Evolutionary conservation across 1,140 invertebrate genomes (phyloP).

Genomic region (Drosophila varians): DNA sequence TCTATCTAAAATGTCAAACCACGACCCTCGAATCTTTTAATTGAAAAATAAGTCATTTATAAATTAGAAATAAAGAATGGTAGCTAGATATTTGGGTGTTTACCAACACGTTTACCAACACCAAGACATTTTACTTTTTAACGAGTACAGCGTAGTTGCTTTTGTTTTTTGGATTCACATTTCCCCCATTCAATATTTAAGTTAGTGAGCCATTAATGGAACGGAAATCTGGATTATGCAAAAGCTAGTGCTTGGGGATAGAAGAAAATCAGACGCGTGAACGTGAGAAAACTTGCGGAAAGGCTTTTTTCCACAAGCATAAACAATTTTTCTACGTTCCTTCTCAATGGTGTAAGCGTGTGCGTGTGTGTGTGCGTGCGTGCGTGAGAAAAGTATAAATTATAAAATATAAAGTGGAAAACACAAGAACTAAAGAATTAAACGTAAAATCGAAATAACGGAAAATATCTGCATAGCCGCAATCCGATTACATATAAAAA

Average conservation of each 20-base stretch:
- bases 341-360: conserved; percentile 12
- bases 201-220: conserved; percentile 38
- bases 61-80: too few species aligned
- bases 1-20: too few species aligned
- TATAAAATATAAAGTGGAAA: not conserved
- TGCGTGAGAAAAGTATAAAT: conserved; percentile 45
- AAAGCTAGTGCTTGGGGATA: conserved; percentile 13
- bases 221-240: conserved; percentile 34
- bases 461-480: conserved; percentile 23
- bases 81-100: too few species aligned
- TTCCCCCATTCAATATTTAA: conserved; percentile 50
- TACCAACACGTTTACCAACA: too few species aligned
- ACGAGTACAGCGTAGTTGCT: conserved; percentile 7
- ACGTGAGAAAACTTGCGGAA: not conserved
- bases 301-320: conserved; percentile 3
- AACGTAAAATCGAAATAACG: not conserved
- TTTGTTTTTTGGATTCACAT: conserved; percentile 53
- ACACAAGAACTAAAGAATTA: conserved; percentile 24
- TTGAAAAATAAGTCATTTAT: too few species aligned
- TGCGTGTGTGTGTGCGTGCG: conserved; percentile 32
- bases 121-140: not conserved
- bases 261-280: not conserved
- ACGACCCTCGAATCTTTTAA: too few species aligned
- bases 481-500: conserved; percentile 42
- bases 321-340: conserved; percentile 31